Base-by-base conservation (phyloP, 2,113 vertebrate genomes). In the Mola mola region DNA sequence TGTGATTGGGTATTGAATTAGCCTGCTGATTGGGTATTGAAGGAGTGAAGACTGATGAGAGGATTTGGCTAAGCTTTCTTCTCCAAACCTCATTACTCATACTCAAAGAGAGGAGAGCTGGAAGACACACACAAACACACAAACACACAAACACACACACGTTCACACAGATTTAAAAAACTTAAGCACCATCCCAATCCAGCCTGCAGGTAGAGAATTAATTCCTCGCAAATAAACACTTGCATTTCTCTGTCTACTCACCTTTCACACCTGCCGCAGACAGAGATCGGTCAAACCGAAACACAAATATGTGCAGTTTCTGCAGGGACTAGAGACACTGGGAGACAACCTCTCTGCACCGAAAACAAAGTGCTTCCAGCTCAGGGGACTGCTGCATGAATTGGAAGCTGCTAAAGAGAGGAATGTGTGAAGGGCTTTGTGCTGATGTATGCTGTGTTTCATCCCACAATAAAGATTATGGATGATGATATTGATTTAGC, bases 391-490 rank as follows among this genome's bases (percentile, higher is more conserved):
- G 72, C 63, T 58, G 65, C 60, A 34, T 69, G 71, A 67, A 75
- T 63, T 40, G 66, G 67, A 75, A 62, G 51, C 50, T 58, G 69
- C 81, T 83, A 75, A 87, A 78, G 82, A 85, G 83, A 80, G 59
- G 33, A 69, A 82, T 73, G 83, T 79, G 72, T 82, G 79, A 86
- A 81, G 79, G 66, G 79, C 83, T 86, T 80, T 78, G 77, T 61
- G 82, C 75, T 88, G 89, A 90, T 89, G 87, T 87, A 90, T 88
- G 86, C 86, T 68, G 72, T 66, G 89, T 90, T 89, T 90, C 81
- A 90, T 90, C 86, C 83, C 64, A 89, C 86, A 87, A 89, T 89
- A 90, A 89, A 90, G 87, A 88, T 88, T 89, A 90, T 89, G 86
- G 89, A 88, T 89, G 87, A 87, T 83, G 86, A 74, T 89, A 89